Conservation (phyloP, 1,140 invertebrate species). For the Zaprionus davidi region DNA sequence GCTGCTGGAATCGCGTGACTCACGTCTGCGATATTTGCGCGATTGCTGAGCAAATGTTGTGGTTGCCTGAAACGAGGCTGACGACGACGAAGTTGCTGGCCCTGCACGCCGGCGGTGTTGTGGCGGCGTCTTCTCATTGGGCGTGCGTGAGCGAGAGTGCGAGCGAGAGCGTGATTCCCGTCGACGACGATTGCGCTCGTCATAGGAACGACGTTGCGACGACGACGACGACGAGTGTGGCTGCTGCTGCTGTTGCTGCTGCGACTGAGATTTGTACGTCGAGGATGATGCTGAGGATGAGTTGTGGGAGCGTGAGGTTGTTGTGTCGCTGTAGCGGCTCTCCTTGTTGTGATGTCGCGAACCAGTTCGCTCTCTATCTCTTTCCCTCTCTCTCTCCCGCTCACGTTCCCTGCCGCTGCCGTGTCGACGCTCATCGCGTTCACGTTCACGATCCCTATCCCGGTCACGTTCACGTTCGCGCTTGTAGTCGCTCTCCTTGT, state of each 20-base stretch:
- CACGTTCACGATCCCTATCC: conserved; percentile 19
- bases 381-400: conserved; percentile 28
- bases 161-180: conserved; percentile 40
- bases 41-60: conserved; percentile 11
- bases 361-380: conserved; percentile 36
- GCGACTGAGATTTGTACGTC: conserved; percentile 48
- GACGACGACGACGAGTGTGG: conserved; percentile 13
- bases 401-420: conserved; percentile 35
- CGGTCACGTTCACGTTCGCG: conserved; percentile 51
- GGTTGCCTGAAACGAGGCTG: neutral
- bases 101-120: conserved; percentile 34
- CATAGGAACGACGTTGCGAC: conserved; percentile 50
- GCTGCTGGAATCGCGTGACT: conserved; percentile 50
- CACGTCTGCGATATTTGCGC: conserved; percentile 62
- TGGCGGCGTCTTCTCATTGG: conserved; percentile 31
- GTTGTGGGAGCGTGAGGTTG: conserved; percentile 44
- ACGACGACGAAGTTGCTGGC: neutral
- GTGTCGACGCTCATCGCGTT: conserved; percentile 31
- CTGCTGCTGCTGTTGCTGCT: conserved; percentile 14
- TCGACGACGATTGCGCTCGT: conserved; percentile 57
- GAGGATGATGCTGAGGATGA: conserved; percentile 37
- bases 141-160: conserved; percentile 63
- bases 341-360: conserved; percentile 50
- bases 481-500: conserved; percentile 61
- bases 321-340: conserved; percentile 39